Base-by-base conservation (phyloP, 92 coral and sea anemone genomes). In the Chrysogorgia sp. region DNA sequence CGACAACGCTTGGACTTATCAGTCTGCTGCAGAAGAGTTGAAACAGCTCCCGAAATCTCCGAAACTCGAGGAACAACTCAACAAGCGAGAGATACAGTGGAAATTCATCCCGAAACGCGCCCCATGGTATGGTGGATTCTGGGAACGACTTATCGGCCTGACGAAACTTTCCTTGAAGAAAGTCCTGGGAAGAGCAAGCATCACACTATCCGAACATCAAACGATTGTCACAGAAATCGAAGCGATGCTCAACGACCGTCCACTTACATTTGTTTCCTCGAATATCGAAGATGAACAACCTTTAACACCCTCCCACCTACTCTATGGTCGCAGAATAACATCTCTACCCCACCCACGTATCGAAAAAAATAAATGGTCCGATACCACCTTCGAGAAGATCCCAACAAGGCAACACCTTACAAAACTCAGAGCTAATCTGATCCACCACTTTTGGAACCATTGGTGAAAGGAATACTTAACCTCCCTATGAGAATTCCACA, bases 51-150 rank as follows among this genome's bases (percentile, higher is more conserved):
- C n/a, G n/a, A n/a, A n/a, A n/a, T n/a, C n/a, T n/a, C n/a, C n/a
- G n/a, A n/a, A n/a, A n/a, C n/a, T n/a, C n/a, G n/a, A n/a, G n/a
- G n/a, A n/a, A n/a, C n/a, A n/a, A n/a, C 76, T 70, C 4, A 43
- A 55, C 77, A 63, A 33, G 63, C 77, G 45, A 35, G 67, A 69
- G 13, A 35, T 85, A 45, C 40, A 74, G 2, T 86, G 89, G 86
- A 58, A 63, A 33, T 86, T 86, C 53, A 86, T 86, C 4, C 79
- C 83, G 1, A 64, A 81, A 56, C 50, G 86, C n/a, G 86, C 90
- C 12, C 86, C 90, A 0, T 86, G 83, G 86, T 75, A 75, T 12
- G 86, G 86, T 7, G 86, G 90, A 33, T 86, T 86, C 59, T 86
- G 86, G 83, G 90, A 86, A 25, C 23, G 90, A 14, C 48, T 86